Base-by-base conservation (phyloP, 2,888 invertebrate genomes). In the Drosophila robusta region DNA sequence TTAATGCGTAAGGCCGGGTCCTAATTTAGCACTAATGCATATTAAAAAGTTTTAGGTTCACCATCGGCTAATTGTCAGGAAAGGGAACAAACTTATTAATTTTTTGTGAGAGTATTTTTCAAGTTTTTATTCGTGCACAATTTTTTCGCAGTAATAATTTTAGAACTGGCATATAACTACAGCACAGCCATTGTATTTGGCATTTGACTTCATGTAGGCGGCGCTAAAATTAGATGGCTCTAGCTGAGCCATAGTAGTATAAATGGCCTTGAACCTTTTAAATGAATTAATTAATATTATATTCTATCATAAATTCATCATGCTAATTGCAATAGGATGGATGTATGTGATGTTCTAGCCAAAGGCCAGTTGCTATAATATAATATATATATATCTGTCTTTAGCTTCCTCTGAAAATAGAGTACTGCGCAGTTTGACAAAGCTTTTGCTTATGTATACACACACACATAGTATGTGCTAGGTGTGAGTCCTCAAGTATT, bases 1-100 rank as follows among this genome's bases (percentile, higher is more conserved):
- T 62, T 64, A 36, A 54, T 49, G 52, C 22, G 8, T 29, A 18
- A 29, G 46, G 12, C 42, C 44, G 45, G 44, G 64, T 64, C 50
- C 67, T 58, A 70, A 67, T 63, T 67, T 62, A 46, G 60, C 58
- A 38, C 64, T 77, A 80, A 80, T 80, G 85, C 75, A 63, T 75
- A 85, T 82, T 87, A 72, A 42, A 72, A 78, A 81, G 62, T 85
- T 87, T 81, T 65, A 36, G 39, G 54, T 22, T 44, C 41, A 39
- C 26, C 52, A 46, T 49, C 46, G 45, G 18, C 39, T 63, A 65
- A 81, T 78, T 78, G 55, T 52, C 42, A 41, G 39, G 11, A 62
- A 36, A 42, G 50, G 9, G n/a, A 44, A 36, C 34, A 47, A 62
- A 72, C 47, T 42, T 18, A 57, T 14, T 14, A 6, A 32, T 57